These are phyloP conservation scores for Meda fulgida DNA, from an alignment of 2,797 vertebrate species.

Conservation along the genomic window DNA sequence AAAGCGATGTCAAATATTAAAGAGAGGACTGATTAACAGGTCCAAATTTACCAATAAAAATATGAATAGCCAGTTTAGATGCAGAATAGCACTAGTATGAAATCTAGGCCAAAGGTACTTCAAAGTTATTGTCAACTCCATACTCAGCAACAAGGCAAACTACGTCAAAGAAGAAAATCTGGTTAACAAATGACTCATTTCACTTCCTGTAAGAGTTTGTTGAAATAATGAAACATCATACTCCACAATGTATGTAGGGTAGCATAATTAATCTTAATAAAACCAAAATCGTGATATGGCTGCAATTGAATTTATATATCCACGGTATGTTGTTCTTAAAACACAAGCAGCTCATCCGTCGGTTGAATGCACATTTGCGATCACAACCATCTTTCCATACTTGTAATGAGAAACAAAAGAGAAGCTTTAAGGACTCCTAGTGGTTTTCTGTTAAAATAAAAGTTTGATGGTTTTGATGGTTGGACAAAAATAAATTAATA, in stretches of 20 bases:
- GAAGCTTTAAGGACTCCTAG: no score
- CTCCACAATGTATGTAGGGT: no score
- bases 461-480: no score
- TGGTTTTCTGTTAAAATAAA: no score
- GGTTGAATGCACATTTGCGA: no score
- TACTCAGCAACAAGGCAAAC: background rate
- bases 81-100: background rate
- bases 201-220: background rate
- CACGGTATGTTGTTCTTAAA: background rate
- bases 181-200: slow-evolving; percentile 1
- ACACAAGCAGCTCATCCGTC: no score
- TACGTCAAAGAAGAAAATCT: background rate
- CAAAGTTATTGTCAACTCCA: background rate
- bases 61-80: background rate
- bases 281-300: background rate
- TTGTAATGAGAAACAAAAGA: no score
- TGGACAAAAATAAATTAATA: no score
- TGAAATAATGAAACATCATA: background rate
- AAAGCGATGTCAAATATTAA: background rate
- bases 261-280: background rate
- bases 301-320: background rate
- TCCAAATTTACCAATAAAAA: background rate
- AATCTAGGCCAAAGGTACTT: background rate
- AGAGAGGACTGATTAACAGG: background rate
- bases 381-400: no score